Conservation (phyloP, 2,113 vertebrate species). For the Aldabrachelys gigantea region DNA sequence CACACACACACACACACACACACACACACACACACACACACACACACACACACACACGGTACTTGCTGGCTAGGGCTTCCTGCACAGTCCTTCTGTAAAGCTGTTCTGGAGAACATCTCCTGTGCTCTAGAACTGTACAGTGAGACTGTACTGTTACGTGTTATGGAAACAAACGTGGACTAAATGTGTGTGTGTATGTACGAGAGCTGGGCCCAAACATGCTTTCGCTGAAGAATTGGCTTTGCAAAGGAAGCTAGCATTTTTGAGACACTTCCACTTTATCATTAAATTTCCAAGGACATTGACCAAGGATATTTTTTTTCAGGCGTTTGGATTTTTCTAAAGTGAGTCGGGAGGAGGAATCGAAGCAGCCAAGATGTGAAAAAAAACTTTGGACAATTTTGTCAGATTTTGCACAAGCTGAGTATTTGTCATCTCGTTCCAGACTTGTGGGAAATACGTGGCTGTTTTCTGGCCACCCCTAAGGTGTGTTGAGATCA, state of each 20-base stretch:
- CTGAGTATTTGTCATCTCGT: background rate
- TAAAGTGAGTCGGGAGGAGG: background rate
- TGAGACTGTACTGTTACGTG: background rate
- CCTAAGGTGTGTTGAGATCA: background rate
- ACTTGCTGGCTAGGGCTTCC: background rate
- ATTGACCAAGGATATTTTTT: background rate
- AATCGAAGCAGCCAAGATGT: background rate
- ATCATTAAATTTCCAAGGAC: background rate
- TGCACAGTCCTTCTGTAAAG: fast-evolving
- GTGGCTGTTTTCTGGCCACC: too few species aligned
- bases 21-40: too few species aligned
- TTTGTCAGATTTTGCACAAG: background rate
- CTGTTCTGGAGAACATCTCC: background rate
- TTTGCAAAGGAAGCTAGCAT: background rate
- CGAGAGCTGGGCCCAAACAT: background rate
- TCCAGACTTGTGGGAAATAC: background rate
- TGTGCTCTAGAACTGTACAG: background rate
- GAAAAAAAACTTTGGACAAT: too few species aligned
- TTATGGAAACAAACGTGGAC: background rate
- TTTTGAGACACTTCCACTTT: background rate
- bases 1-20: too few species aligned
- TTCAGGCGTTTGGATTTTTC: background rate
- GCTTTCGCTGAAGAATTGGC: background rate
- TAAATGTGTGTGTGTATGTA: background rate
- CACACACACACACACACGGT: too few species aligned